Evolutionary conservation across 2,888 invertebrate genomes (phyloP), one percentile per base, ranked within the genome.

Genomic region (Dusona sp.): DNA sequence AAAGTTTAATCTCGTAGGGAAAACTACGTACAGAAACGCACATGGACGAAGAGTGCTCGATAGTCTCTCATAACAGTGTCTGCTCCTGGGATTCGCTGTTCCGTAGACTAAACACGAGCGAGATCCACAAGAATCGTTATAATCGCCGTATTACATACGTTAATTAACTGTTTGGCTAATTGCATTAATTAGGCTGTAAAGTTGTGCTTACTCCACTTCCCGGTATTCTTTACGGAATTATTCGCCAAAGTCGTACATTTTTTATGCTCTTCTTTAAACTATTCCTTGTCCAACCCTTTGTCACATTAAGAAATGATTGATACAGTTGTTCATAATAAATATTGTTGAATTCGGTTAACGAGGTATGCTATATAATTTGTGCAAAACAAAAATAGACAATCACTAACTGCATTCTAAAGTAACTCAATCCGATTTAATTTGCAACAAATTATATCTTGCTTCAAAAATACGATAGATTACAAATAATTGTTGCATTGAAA

Each of bases 161-260:
- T 93, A 94, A 94, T 94, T 94, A 93, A 92, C 91, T 91, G 91
- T 91, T 91, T 81, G 90, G 89, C 90, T 92, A 93, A 93, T 92
- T 90, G 90, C 89, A 93, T 92, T 93, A 93, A 94, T 93, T 94
- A 93, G 93, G 91, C 92, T 94, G 92, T 92, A 92, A 93, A 93
- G 92, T 91, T 89, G 91, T 92, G 90, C 89, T 88, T 90, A 90
- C 86, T 90, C 89, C 87, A 88, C 86, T 90, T 89, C 80, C 79
- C 65, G 36, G 68, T 80, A 64, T 73, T 80, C 61, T 65, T 48
- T 45, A 70, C n/a, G 79, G 79, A 79, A 81, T 86, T 81, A 57
- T 79, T 36, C n/a, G 29, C 38, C 38, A 67, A 51, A 79, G 4
- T 83, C 57, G 19, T 38, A 82, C 64, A 25, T 3, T 33, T 65